Evolutionary conservation across 2,888 invertebrate species (phyloP), one percentile per base, ranked within the genome.

Genomic region (Dynastes tityus): DNA sequence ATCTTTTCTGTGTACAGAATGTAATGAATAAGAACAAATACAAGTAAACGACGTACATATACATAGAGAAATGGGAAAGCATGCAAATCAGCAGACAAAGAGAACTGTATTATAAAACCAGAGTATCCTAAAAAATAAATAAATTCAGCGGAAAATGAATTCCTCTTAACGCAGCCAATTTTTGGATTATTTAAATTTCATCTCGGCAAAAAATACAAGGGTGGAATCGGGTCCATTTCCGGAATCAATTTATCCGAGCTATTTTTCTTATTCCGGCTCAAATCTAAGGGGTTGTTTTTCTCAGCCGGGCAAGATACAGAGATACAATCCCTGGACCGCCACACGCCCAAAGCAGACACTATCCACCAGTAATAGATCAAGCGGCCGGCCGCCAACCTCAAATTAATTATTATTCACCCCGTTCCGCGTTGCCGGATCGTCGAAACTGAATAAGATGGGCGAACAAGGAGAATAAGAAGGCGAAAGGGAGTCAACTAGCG

Each of bases 221-320:
- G n/a, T 51, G 16, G 45, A 74, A 61, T 61, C 45, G 27, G 45
- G 29, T 55, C 16, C 49, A 13, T 61, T 61, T 61, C 49, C 61
- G 22, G 22, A 74, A 74, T 63, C 73, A 61, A 74, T 74, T 74
- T 61, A 74, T 74, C 63, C 61, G 5, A 45, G 61, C 49, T 27
- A 74, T 74, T 74, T 74, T 45, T 74, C 61, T 74, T 61, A 61
- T 61, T 63, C 73, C 63, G n/a, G 27, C 55, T 63, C n/a, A 61
- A 29, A 61, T 63, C 61, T 74, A 61, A 13, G 63, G 61, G 40
- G 45, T 61, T 61, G 45, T 61, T 74, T 45, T 45, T 32, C 27
- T 74, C 55, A 49, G 13, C 68, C 51, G 27, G 49, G 22, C 37
- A 1, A 58, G 8, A 63, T 32, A 63, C 63, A 63, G 9, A 63